Conservation (phyloP, 37 sponge, comb jelly and placozoan species). For the Hexactinellida sp. region DNA sequence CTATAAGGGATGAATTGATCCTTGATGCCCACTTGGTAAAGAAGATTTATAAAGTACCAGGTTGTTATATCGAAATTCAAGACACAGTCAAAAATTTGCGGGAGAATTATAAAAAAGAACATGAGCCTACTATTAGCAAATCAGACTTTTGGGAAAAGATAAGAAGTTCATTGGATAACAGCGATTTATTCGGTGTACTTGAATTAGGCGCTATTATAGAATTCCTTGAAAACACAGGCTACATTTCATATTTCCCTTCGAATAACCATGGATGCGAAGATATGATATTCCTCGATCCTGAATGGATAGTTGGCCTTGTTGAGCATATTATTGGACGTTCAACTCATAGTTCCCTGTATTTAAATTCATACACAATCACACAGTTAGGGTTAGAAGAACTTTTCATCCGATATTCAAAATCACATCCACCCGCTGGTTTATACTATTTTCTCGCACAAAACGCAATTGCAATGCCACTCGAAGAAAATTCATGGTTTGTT, state of each 20-base stretch:
- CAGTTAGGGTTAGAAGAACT: not conserved
- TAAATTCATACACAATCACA: not conserved
- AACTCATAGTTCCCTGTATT: not conserved
- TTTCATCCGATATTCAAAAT: not conserved
- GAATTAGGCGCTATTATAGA: not conserved
- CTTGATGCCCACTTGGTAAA: not conserved
- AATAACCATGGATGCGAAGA: not conserved
- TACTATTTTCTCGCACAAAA: constrained; percentile 7
- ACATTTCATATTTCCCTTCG: not conserved
- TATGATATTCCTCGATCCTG: not conserved
- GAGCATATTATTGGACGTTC: not conserved
- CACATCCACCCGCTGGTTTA: not conserved
- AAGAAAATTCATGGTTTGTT: constrained; percentile 1
- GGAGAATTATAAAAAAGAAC: not conserved
- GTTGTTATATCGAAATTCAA: not conserved
- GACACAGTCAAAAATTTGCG: not conserved
- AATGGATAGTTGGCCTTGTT: not conserved
- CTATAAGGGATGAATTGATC: not conserved
- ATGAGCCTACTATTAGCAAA: not conserved
- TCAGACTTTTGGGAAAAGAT: not conserved
- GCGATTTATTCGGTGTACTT: not conserved
- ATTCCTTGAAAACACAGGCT: not conserved
- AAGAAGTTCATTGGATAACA: not conserved
- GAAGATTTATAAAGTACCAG: not conserved
- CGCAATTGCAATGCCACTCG: not conserved